Base-by-base conservation (phyloP, 2,797 vertebrate genomes). In the Diglossa cyanea region DNA sequence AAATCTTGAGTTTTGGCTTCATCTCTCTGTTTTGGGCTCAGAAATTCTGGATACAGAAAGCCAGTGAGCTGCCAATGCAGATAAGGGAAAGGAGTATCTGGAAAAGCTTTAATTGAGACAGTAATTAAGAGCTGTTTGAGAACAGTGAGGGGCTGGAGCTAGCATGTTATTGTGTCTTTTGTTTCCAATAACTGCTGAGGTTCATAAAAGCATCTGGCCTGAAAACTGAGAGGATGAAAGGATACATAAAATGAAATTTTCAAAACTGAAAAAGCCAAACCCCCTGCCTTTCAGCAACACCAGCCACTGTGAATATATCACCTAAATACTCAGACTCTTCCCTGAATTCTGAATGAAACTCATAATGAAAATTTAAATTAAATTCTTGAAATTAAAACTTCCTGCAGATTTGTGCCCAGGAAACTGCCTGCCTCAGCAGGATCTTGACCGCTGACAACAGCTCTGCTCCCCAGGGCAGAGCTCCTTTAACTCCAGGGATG, bases 81-180 rank as follows among this genome's bases (percentile, higher is more conserved):
- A 71, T 60, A 94, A 83, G 66, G 70, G 74, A 61, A 78, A 88
- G 77, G 78, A 90, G 67, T 85, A 76, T 39, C 68, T 12, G 79
- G 62, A 93, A 94, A 88, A 88, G 58, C 79, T 87, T 92, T 91
- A 92, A 81, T 17, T 76, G 75, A 87, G 71, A 51, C n/a, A 63
- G 77, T 80, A 92, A 94, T 92, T 91, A 92, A 90, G 68, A 84
- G 76, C 60, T 74, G 28, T 66, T 75, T 84, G 73, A 81, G 83
- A 90, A 75, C 37, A 90, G 70, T 30, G 42, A 92, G 88, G 73
- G 24, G 67, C 67, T 90, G 67, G 30, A 90, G 40, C 50, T 75
- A 50, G 37, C 57, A 91, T 0, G 1, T 79, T 82, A 17, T 0
- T 1, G 5, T 61, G 57, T 37, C 57, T 91, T 87, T 88, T 82